Evolutionary conservation across 1,140 invertebrate genomes (phyloP).

Genomic region (Zaprionus inermis): DNA sequence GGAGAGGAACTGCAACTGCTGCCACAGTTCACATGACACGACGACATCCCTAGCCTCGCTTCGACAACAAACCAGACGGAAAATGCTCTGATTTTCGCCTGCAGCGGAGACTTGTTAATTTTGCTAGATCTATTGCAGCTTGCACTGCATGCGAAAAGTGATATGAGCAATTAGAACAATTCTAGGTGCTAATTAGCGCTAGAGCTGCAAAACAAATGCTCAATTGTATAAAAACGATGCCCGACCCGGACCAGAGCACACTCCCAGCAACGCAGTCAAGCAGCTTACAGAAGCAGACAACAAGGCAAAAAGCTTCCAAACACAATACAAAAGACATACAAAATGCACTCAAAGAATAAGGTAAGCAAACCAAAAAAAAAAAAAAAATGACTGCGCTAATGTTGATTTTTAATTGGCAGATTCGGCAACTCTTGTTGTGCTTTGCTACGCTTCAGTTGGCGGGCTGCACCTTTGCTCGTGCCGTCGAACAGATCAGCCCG

Average conservation of each 20-base stretch:
- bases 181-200: constrained; percentile 58
- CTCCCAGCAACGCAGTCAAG: constrained; percentile 31
- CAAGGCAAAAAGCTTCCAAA: not conserved
- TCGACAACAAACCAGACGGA: constrained; percentile 17
- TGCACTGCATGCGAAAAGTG: constrained; percentile 56
- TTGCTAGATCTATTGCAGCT: constrained; percentile 31
- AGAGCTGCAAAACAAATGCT: constrained; percentile 40
- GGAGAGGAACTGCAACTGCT: constrained; percentile 18
- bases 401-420: constrained; percentile 16
- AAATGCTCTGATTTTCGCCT: constrained; percentile 48
- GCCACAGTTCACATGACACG: constrained; percentile 56
- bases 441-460: constrained; percentile 26
- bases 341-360: constrained; percentile 38
- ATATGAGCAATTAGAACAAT: constrained; percentile 66
- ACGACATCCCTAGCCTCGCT: constrained; percentile 31
- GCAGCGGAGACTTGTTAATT: constrained; percentile 58
- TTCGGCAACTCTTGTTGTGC: constrained; percentile 40
- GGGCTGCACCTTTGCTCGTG: not conserved
- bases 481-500: constrained; percentile 19
- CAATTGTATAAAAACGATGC: constrained; percentile 64
- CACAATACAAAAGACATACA: constrained; percentile 10
- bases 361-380: constrained; percentile 25
- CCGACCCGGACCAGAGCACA: constrained; percentile 28
- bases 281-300: constrained; percentile 11
- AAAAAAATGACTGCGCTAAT: not conserved